These are phyloP conservation scores for Rhinolophus ferrumequinum DNA, from an alignment of 2,113 vertebrate species.

Conservation along the genomic window DNA sequence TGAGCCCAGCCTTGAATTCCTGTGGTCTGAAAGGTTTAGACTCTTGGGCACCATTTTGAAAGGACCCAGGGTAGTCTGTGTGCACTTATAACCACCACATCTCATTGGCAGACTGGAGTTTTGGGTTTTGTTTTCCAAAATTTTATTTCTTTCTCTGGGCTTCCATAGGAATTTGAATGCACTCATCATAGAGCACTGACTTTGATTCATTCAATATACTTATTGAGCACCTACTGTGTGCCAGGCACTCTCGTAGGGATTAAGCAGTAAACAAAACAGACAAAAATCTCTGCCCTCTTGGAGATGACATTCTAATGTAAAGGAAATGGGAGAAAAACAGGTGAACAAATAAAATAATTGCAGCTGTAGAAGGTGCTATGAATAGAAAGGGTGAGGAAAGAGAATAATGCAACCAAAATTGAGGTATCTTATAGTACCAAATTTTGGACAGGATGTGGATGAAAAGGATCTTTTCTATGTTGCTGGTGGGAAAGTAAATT, in stretches of 20 bases:
- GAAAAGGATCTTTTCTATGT: not conserved
- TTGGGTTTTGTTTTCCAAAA: not conserved
- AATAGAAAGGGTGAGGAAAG: not conserved
- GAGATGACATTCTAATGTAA: not conserved
- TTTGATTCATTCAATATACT: not conserved
- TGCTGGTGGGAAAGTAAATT: not conserved
- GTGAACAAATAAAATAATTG: not conserved
- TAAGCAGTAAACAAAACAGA: not conserved
- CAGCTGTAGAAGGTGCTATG: not conserved
- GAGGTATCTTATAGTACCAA: not conserved
- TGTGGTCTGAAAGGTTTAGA: not conserved
- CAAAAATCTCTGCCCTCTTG: slow-evolving; percentile 24
- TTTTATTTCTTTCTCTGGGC: not conserved
- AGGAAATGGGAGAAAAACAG: not conserved
- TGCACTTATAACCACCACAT: not conserved
- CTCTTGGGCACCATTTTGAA: not conserved
- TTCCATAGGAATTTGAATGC: not conserved
- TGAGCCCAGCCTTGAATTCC: not conserved
- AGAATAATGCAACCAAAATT: not conserved
- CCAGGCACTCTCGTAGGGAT: not conserved
- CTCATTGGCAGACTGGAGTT: not conserved
- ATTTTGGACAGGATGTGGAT: not conserved
- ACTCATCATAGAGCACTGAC: not conserved
- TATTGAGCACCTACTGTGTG: not conserved
- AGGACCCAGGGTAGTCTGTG: not conserved